These are phyloP conservation scores for Austrolebias charrua DNA, from an alignment of 2,797 vertebrate species.

Conservation along the genomic window DNA sequence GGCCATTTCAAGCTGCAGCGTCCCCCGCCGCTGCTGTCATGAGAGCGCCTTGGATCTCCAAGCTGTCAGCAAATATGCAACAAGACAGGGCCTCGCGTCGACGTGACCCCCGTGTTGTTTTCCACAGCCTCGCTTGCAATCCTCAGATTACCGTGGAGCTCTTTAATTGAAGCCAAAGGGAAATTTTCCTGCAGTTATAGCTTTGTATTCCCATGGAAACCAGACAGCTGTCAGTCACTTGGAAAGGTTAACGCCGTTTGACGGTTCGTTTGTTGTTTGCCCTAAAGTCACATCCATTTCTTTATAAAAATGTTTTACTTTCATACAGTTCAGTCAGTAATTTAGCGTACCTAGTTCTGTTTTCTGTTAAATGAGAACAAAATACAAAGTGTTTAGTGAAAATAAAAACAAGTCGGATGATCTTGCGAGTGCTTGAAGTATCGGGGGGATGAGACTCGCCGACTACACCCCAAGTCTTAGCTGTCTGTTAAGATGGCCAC, in stretches of 20 bases:
- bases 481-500: too few relatives aligned
- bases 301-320: too few relatives aligned
- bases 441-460: too few relatives aligned
- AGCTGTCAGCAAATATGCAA: conserved; percentile 18
- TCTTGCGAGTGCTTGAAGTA: too few relatives aligned
- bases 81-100: neutral
- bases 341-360: too few relatives aligned
- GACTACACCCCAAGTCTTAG: too few relatives aligned
- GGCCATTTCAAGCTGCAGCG: conserved; percentile 32
- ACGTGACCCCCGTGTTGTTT: conserved; percentile 14
- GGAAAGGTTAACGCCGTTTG: conserved; percentile 26
- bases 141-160: neutral
- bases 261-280: neutral
- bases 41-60: conserved; percentile 23
- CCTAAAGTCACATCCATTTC: neutral
- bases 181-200: conserved; percentile 10
- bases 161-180: conserved; percentile 10
- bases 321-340: too few relatives aligned
- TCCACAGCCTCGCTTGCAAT: neutral
- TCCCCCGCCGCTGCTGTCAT: conserved; percentile 3
- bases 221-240: conserved; percentile 50
- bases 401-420: too few relatives aligned
- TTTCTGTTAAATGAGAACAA: too few relatives aligned
- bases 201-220: conserved; percentile 44
- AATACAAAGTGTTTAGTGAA: too few relatives aligned